Evolutionary conservation across 2,888 invertebrate species (phyloP).

Genomic region (Drosophila algonquin): DNA sequence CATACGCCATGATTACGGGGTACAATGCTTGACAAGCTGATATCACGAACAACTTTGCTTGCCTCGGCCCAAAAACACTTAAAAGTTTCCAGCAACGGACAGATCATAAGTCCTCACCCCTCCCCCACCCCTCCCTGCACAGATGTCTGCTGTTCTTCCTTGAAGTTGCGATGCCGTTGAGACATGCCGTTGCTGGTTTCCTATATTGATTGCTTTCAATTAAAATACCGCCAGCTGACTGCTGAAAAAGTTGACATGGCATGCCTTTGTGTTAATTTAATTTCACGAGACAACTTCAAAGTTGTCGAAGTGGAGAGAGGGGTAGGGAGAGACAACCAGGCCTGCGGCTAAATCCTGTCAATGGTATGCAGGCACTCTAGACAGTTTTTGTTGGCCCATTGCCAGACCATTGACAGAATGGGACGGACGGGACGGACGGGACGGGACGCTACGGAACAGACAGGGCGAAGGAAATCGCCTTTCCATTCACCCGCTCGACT

Average conservation of each 20-base stretch:
- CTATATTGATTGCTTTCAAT: slow-evolving; percentile 73
- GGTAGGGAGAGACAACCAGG: slow-evolving; percentile 21
- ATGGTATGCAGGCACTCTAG: slow-evolving; percentile 46
- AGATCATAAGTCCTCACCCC: slow-evolving; percentile 12
- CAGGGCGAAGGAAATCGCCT: slow-evolving; percentile 29
- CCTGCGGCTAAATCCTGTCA: slow-evolving; percentile 55
- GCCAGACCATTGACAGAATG: slow-evolving; percentile 44
- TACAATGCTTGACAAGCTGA: too few relatives aligned
- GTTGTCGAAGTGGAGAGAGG: slow-evolving; percentile 51
- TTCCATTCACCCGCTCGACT: slow-evolving; percentile 55
- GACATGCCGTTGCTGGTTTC: slow-evolving; percentile 14
- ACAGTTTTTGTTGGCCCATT: slow-evolving; percentile 20
- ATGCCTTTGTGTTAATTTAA: slow-evolving; percentile 73
- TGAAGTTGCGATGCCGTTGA: slow-evolving; percentile 16
- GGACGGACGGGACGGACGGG: slow-evolving; percentile 2
- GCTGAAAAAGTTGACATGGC: slow-evolving; percentile 55
- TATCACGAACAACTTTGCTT: too few relatives aligned
- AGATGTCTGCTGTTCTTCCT: slow-evolving; percentile 6
- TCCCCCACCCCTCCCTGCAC: slow-evolving; percentile 3
- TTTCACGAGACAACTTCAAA: slow-evolving; percentile 67
- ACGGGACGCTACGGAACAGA: too few relatives aligned
- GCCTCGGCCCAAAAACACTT: not conserved
- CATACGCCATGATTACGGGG: not conserved
- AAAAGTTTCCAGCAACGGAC: not conserved
- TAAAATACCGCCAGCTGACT: slow-evolving; percentile 68